Percentiles rank a stretch among this genome's conserved stretches.
These are phyloP conservation scores for Coremacera marginata DNA, from an alignment of 2,888 invertebrate species.

Conservation along the genomic window DNA sequence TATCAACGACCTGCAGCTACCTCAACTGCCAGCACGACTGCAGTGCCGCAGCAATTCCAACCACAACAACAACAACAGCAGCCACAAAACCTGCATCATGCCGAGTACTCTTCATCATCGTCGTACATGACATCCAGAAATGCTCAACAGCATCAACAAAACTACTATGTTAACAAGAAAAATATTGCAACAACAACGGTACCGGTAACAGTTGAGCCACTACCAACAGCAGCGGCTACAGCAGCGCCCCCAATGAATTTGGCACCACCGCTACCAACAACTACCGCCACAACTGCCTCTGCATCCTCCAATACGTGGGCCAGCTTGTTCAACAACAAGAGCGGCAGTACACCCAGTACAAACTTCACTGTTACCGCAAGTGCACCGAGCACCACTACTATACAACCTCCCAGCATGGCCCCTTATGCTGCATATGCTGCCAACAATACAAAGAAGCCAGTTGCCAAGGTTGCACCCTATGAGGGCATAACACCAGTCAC, in stretches of 20 bases:
- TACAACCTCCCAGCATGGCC: neutral
- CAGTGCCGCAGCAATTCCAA: conserved; percentile 61
- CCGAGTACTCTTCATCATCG: neutral
- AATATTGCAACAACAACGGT: neutral
- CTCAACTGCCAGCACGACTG: conserved; percentile 70
- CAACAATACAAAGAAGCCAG: conserved; percentile 71
- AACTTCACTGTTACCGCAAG: neutral
- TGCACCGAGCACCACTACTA: neutral
- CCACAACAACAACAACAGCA: conserved; percentile 47
- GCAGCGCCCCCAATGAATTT: conserved; percentile 55
- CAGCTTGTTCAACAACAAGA: conserved; percentile 73
- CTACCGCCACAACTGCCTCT: conserved; percentile 51
- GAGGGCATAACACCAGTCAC: conserved; percentile 63
- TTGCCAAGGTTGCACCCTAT: conserved; percentile 75
- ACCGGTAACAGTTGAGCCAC: neutral
- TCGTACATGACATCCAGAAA: neutral
- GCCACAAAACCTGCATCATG: conserved; percentile 40
- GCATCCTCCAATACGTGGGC: conserved; percentile 74
- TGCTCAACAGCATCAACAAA: conserved; percentile 29
- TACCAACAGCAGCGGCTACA: conserved; percentile 41
- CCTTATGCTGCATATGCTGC: conserved; percentile 6
- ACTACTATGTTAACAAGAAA: conserved; percentile 21
- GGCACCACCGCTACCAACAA: conserved; percentile 63
- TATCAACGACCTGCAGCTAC: conserved; percentile 62
- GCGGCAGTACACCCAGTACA: conserved; percentile 42